These are phyloP conservation scores for Trichosurus vulpecula DNA, from an alignment of 2,797 vertebrate species.

Conservation along the genomic window DNA sequence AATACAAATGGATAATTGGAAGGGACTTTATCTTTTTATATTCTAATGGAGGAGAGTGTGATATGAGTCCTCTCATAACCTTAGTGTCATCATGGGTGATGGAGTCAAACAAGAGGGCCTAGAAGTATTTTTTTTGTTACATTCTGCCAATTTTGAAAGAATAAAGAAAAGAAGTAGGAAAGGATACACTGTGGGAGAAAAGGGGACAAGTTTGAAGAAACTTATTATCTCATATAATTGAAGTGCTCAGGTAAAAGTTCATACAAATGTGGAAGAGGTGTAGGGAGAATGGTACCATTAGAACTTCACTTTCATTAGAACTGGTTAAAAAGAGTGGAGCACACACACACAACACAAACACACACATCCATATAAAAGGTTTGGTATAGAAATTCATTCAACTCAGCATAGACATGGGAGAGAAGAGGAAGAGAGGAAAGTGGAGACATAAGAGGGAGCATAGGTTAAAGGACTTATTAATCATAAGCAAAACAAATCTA, in stretches of 20 bases:
- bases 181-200: not conserved
- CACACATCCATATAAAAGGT: not conserved
- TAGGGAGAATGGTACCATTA: no score
- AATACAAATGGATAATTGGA: not conserved
- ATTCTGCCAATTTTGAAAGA: not conserved
- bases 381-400: not conserved
- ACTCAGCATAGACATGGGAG: not conserved
- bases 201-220: not conserved
- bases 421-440: not conserved
- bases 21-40: not conserved
- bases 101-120: not conserved
- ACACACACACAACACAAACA: not conserved
- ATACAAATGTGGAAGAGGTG: no score
- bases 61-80: not conserved
- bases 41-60: not conserved
- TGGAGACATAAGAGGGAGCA: not conserved
- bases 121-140: not conserved
- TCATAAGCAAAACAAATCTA: not conserved
- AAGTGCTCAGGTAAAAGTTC: not conserved
- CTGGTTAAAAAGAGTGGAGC: not conserved
- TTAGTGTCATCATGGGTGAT: not conserved
- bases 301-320: not conserved
- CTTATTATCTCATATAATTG: not conserved
- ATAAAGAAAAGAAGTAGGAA: not conserved
- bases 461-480: not conserved